These are phyloP conservation scores for Phaethon lepturus DNA, from an alignment of 2,113 vertebrate species.

Conservation along the genomic window DNA sequence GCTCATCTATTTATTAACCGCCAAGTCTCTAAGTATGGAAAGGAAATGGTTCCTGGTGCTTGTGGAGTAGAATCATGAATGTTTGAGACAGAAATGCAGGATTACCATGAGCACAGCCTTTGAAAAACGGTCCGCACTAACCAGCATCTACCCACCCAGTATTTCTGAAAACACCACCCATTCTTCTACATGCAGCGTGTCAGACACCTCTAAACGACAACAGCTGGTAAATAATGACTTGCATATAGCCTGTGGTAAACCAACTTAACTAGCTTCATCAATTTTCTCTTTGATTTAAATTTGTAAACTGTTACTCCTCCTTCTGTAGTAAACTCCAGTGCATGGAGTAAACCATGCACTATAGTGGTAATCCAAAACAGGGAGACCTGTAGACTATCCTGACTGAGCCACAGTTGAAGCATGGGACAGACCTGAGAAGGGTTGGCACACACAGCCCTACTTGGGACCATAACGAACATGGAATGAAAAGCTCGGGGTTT, in stretches of 20 bases:
- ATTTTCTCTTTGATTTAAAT: neutral
- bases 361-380: neutral
- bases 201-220: neutral
- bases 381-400: neutral
- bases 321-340: neutral
- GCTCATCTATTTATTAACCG: neutral
- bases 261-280: neutral
- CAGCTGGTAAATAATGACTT: neutral
- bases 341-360: neutral
- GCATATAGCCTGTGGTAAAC: neutral
- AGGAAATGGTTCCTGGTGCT: neutral
- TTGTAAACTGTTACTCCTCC: neutral
- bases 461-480: neutral
- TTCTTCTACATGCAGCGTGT: accelerated
- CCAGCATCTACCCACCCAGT: neutral
- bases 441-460: accelerated
- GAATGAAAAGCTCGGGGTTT: neutral
- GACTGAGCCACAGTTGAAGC: neutral
- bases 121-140: neutral
- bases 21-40: neutral
- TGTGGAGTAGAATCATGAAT: neutral
- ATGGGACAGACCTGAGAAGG: neutral
- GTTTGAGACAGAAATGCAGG: neutral
- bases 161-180: accelerated
- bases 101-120: neutral